phyloP scores from a whole-genome alignment of 2,797 vertebrate species.

The Remorina albescens region DNA sequence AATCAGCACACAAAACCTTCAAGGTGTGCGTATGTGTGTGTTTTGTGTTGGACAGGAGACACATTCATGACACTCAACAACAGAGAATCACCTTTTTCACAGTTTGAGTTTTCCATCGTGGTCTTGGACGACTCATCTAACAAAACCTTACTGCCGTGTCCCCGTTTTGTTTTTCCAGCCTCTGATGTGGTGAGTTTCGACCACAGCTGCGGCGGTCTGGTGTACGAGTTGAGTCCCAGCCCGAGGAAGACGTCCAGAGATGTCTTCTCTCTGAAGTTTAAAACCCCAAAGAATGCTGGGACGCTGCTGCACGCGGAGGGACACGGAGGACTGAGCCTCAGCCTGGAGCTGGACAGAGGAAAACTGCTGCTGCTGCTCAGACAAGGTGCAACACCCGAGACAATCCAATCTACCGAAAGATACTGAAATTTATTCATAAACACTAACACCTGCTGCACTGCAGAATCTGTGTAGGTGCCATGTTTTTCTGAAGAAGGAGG shows the following conservation, averaged over 20 bases:
- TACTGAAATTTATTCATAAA: too few species aligned
- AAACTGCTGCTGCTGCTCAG: conserved; percentile 88
- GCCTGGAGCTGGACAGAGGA: conserved; percentile 89
- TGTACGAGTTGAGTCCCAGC: conserved; percentile 85
- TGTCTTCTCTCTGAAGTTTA: conserved; percentile 91
- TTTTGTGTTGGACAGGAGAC: neutral
- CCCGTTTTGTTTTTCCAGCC: conserved; percentile 79
- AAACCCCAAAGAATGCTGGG: conserved; percentile 91
- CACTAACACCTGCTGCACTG: too few species aligned
- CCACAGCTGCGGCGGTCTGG: conserved; percentile 85
- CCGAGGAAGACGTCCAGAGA: conserved; percentile 81
- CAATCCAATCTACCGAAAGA: neutral
- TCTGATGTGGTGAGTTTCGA: conserved; percentile 92
- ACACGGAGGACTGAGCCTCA: conserved; percentile 83
- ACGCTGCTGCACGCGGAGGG: conserved; percentile 87
- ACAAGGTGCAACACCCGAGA: conserved; percentile 83
- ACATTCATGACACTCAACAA: too few species aligned
- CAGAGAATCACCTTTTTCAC: too few species aligned
- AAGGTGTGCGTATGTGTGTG: neutral
- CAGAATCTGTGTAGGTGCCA: neutral
- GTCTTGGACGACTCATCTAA: neutral
- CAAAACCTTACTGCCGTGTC: neutral
- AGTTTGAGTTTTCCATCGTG: too few species aligned
- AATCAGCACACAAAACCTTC: neutral
- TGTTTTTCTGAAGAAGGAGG: neutral